A percentile compares a stretch with the other conserved stretches of the same genome.
Conservation (phyloP, 2,888 invertebrate genomes). For the Gibbula magus region DNA sequence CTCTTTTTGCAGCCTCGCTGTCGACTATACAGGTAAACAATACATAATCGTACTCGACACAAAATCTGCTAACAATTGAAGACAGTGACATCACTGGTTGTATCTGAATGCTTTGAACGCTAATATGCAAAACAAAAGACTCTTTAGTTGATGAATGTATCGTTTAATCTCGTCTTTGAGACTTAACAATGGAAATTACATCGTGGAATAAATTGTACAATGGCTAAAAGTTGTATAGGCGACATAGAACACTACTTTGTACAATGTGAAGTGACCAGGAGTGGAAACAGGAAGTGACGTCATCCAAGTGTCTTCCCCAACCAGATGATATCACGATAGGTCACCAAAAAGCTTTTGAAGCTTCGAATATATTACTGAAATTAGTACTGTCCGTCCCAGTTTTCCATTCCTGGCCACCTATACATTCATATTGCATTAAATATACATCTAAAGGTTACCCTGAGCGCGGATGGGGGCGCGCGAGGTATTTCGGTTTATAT, state of each 20-base stretch:
- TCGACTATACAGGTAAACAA: too few relatives aligned
- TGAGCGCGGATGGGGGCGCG: background rate
- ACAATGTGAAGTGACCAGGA: slow-evolving; percentile 11
- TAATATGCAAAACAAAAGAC: background rate
- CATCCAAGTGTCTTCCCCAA: background rate
- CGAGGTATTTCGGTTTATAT: slow-evolving; percentile 21
- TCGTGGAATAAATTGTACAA: slow-evolving; percentile 28
- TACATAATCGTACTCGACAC: too few relatives aligned
- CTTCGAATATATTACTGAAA: background rate
- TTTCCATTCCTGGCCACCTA: background rate
- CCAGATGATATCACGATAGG: background rate
- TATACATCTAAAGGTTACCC: slow-evolving; percentile 18
- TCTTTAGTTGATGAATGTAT: background rate
- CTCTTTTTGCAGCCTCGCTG: too few relatives aligned
- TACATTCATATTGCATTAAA: slow-evolving; percentile 27
- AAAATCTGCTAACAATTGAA: too few relatives aligned
- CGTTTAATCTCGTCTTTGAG: slow-evolving; percentile 28
- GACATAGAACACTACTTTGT: slow-evolving; percentile 23
- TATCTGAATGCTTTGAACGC: background rate
- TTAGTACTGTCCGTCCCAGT: background rate
- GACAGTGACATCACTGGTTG: too few relatives aligned
- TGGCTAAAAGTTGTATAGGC: slow-evolving; percentile 27
- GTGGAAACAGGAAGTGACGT: slow-evolving; percentile 19
- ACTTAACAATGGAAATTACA: slow-evolving; percentile 30
- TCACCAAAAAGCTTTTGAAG: slow-evolving; percentile 10